These are phyloP conservation scores for Rhabditoides inermis DNA, from an alignment of 2,888 invertebrate genomes.

Conservation along the genomic window DNA sequence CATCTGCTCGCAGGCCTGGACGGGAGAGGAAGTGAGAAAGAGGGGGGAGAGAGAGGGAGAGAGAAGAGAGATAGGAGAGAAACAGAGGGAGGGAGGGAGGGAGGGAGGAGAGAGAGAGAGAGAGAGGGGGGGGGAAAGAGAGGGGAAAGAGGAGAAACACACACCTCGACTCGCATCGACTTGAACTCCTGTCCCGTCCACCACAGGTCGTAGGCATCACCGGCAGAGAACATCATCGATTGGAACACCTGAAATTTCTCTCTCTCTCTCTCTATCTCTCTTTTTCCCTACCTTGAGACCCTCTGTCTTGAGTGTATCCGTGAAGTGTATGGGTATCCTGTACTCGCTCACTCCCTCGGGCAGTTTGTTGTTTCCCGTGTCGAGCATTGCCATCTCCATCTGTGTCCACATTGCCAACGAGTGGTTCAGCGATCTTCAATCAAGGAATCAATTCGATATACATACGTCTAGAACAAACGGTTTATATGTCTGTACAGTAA, in stretches of 20 bases:
- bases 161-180: conserved; percentile 47
- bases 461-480: too few species aligned
- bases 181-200: conserved; percentile 52
- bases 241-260: conserved; percentile 40
- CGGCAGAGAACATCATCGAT: conserved; percentile 50
- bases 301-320: conserved; percentile 41
- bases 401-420: conserved; percentile 47
- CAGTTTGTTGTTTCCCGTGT: conserved; percentile 30
- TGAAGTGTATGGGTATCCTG: conserved; percentile 45
- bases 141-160: too few species aligned
- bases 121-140: conserved; percentile 4
- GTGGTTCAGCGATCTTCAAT: conserved; percentile 34
- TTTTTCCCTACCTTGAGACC: conserved; percentile 38
- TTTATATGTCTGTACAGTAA: too few species aligned
- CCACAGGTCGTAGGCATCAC: conserved; percentile 48
- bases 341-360: conserved; percentile 30
- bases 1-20: conserved; percentile 14
- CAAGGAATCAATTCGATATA: conserved; percentile 1
- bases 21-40: not conserved
- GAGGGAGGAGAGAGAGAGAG: not conserved
- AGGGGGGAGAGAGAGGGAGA: not conserved
- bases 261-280: not conserved
- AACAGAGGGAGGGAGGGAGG: not conserved
- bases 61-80: conserved; percentile 6
- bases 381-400: conserved; percentile 42